A percentile compares a stretch with the other conserved stretches of the same genome.
These are phyloP conservation scores for Notodonta ziczac DNA, from an alignment of 2,888 invertebrate species.

Conservation along the genomic window DNA sequence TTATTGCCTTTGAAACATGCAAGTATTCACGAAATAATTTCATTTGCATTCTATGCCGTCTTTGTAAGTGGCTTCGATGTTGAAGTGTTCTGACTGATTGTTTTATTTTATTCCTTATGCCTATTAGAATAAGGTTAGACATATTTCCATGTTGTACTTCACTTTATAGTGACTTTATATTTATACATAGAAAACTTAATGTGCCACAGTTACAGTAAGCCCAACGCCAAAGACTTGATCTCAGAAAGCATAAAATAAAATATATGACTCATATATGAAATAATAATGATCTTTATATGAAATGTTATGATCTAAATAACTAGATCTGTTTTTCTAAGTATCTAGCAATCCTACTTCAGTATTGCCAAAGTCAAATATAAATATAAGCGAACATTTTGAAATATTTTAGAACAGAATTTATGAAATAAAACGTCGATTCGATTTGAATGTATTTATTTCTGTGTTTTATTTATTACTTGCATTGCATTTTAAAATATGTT, in stretches of 20 bases:
- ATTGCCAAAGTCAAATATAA: constrained; percentile 55
- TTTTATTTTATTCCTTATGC: constrained; percentile 24
- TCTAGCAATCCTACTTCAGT: constrained; percentile 33
- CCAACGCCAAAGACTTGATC: constrained; percentile 42
- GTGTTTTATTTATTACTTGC: constrained; percentile 2
- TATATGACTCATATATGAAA: neutral
- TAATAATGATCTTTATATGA: neutral
- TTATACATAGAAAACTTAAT: constrained; percentile 29
- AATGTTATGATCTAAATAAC: neutral
- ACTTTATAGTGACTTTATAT: neutral
- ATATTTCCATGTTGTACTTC: constrained; percentile 19
- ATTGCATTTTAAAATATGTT: neutral
- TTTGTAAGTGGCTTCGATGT: constrained; percentile 12
- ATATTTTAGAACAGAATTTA: constrained; percentile 28
- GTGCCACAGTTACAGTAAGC: constrained; percentile 39
- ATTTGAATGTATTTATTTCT: constrained; percentile 30
- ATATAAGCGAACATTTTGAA: constrained; percentile 32
- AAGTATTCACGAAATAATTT: no score
- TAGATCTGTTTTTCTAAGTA: constrained; percentile 8
- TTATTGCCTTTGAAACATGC: no score
- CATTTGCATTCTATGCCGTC: neutral
- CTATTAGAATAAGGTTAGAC: constrained; percentile 24
- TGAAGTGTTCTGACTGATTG: constrained; percentile 27
- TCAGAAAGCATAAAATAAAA: constrained; percentile 33
- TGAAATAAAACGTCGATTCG: constrained; percentile 33